Base-by-base conservation (phyloP, 2,113 vertebrate species). In the Dunckerocampus dactyliophorus region DNA sequence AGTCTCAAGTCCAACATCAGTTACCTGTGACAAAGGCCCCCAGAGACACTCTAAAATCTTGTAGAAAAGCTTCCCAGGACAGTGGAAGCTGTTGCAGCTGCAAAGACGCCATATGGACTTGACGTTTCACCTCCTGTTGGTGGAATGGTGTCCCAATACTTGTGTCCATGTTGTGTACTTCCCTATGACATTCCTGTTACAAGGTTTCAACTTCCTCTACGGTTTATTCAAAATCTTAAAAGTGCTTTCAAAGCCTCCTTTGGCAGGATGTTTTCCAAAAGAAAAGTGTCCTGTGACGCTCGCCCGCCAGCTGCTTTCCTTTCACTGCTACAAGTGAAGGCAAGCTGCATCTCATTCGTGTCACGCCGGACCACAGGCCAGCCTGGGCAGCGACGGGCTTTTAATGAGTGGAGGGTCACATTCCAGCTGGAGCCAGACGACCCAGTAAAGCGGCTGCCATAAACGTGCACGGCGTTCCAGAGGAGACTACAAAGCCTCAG, bases 381-480 rank as follows among this genome's bases (percentile, higher is more conserved):
- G 46, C 37, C 28, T n/a, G 22, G 43, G 65, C 60, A 58, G 63
- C 45, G 21, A 64, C 72, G 31, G 24, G 24, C 77, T 82, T 76
- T 80, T 55, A 70, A 82, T 81, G 66, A 79, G 75, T 47, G 66
- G 22, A 5, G 53, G 79, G 80, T 86, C 77, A 79, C 63, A 76
- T 85, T 86, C 75, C 82, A 67, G 62, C 72, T 74, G 68, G 77
- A 81, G 52, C 70, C 70, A 79, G 77, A 71, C 58, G 47, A 46
- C 28, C 61, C 75, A 43, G 57, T 63, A 60, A 82, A 81, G 28
- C 79, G 28, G 43, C 53, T 8, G 59, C 47, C 62, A 16, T 64
- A 62, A 16, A 17, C 13, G n/a, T 14, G 16, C 31, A 57, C 22
- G 11, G 39, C n/a, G 34, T 47, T 45, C 52, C 54, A 39, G 4